phyloP scores from a whole-genome alignment of 2,113 vertebrate species.

The Grammomys dolichurus region DNA sequence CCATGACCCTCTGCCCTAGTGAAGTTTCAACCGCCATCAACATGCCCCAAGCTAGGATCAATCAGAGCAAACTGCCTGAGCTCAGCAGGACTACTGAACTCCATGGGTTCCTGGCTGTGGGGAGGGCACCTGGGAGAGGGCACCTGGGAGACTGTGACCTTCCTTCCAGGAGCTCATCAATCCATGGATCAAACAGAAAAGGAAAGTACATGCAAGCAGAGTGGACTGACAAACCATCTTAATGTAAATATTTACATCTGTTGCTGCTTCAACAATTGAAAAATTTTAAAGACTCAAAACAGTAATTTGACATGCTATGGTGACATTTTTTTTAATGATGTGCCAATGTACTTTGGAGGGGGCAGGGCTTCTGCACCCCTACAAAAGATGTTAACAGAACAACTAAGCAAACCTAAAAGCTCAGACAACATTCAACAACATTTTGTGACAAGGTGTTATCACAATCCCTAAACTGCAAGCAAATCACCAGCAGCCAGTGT shows the following conservation, averaged over 20 bases:
- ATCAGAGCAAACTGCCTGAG: neutral
- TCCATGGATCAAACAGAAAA: neutral
- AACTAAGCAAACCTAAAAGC: constrained; percentile 1
- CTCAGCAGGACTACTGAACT: neutral
- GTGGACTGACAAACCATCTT: neutral
- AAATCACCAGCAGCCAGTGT: neutral
- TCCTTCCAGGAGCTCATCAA: neutral
- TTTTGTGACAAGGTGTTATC: neutral
- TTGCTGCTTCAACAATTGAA: neutral
- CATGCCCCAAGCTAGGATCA: neutral
- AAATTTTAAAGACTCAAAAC: neutral
- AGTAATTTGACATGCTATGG: neutral
- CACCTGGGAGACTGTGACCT: neutral
- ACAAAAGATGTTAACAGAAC: neutral
- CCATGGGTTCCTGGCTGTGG: fast-evolving
- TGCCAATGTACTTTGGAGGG: too few relatives aligned
- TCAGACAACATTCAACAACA: neutral
- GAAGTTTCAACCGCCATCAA: neutral
- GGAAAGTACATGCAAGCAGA: neutral
- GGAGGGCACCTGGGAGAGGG: neutral
- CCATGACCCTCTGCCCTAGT: neutral
- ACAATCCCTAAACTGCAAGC: neutral
- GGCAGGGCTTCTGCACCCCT: neutral
- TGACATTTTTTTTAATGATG: neutral
- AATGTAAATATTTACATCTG: constrained; percentile 34